A percentile compares a stretch with the other conserved stretches of the same genome.
Conservation (phyloP, 2,113 vertebrate species). For the Oncorhynchus clarkii region DNA sequence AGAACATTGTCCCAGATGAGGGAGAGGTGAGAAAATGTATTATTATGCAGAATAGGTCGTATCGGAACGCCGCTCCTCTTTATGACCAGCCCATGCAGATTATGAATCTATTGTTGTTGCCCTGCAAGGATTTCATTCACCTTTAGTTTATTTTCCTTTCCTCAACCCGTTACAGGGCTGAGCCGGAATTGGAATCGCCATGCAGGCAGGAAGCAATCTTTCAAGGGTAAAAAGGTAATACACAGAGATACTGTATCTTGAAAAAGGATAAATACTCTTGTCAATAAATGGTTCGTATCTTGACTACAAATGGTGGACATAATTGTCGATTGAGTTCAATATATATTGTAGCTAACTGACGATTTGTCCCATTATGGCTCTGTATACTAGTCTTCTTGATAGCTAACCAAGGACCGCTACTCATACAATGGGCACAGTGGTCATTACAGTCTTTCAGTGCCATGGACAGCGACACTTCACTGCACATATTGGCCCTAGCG, state of each 20-base stretch:
- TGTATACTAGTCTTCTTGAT: no score
- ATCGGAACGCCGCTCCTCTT: constrained; percentile 52
- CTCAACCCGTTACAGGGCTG: constrained; percentile 24
- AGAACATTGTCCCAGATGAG: constrained; percentile 73
- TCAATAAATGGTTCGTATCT: not conserved
- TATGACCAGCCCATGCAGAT: constrained; percentile 60
- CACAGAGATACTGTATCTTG: constrained; percentile 36
- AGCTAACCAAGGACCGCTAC: no score
- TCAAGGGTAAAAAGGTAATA: constrained; percentile 54
- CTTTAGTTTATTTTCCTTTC: constrained; percentile 67
- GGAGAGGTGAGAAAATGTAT: constrained; percentile 75
- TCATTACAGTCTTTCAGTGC: constrained; percentile 22
- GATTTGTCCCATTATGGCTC: no score
- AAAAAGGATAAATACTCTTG: not conserved
- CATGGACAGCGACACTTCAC: constrained; percentile 19
- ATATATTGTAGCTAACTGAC: not conserved
- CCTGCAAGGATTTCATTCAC: constrained; percentile 71
- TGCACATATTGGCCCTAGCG: no score
- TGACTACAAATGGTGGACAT: no score
- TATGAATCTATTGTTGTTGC: constrained; percentile 73
- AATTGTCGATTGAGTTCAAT: not conserved
- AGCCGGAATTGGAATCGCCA: constrained; percentile 60
- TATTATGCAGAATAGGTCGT: constrained; percentile 75
- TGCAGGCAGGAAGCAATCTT: constrained; percentile 56
- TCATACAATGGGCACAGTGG: no score